Base-by-base conservation (phyloP, 2,888 invertebrate genomes). In the Cylloceria caligata region DNA sequence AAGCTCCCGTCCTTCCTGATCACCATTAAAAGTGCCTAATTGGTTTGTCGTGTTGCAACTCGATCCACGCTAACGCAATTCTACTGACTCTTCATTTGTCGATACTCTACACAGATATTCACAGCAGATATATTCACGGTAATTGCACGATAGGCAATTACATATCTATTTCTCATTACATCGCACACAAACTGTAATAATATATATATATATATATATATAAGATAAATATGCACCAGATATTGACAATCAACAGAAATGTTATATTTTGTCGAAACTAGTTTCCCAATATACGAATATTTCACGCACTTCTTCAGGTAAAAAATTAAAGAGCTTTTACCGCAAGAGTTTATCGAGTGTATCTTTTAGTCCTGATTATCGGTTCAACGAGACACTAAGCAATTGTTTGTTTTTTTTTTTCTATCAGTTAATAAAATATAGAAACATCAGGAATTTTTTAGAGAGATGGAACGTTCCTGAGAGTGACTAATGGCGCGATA, bases 1-100 rank as follows among this genome's bases (percentile, higher is more conserved):
- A 84, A 83, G 77, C 79, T 65, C 75, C 75, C 86, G 45, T 65
- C 62, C 60, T 62, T 39, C 36, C 83, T 84, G 80, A 83, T 80
- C 83, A 84, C 86, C 83, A 84, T 87, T 86, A 85, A 86, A 85
- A 83, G 72, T 83, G 78, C 80, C 86, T 90, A 90, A 90, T 90
- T 89, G 88, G 82, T 88, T 88, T 87, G 89, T 89, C 86, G 87
- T 73, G 68, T 57, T 62, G 39, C 49, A 67, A 67, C 76, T 81
- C 75, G 65, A 67, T 71, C 55, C 49, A 52, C 76, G 68, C 45
- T 24, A 34, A 39, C 47, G 19, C 60, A n/a, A 62, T 52, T 62
- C 36, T 13, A 19, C 42, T 0, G 3, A 36, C 47, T 27, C 36
- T n/a, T 16, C 5, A 52, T 30, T 11, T 19, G 42, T 39, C 36